Conservation (phyloP, 1,140 invertebrate genomes). For the Sycophaga agraensis region DNA sequence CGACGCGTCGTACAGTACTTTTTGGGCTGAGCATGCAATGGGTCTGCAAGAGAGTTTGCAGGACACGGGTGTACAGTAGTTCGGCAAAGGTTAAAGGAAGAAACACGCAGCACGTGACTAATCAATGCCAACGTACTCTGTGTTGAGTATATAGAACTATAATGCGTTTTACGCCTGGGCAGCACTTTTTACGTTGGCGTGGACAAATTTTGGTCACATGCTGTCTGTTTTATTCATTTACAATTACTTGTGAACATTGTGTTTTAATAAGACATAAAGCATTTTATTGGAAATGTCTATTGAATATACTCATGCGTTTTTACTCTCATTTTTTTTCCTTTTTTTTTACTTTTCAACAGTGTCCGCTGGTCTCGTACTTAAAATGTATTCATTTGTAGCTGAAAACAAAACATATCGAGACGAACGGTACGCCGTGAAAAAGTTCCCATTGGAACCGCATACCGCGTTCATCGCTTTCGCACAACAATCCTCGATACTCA, state of each 20-base stretch:
- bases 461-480: constrained; percentile 5
- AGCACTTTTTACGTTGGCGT: too few relatives aligned
- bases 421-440: neutral
- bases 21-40: neutral
- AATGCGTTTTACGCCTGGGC: too few relatives aligned
- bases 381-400: neutral
- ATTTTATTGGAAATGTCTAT: neutral
- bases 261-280: constrained; percentile 15
- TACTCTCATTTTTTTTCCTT: neutral
- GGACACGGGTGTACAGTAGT: too few relatives aligned
- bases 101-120: constrained; percentile 11
- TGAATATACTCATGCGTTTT: too few relatives aligned
- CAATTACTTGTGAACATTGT: neutral
- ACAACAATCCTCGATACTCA: neutral
- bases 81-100: neutral
- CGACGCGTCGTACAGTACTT: neutral
- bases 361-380: neutral
- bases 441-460: neutral
- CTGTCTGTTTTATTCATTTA: neutral
- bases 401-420: neutral
- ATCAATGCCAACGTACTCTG: too few relatives aligned
- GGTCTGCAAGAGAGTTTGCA: constrained; percentile 1
- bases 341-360: neutral
- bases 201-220: neutral
- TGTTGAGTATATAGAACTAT: too few relatives aligned